Base-by-base conservation (phyloP, 2,888 invertebrate genomes). In the Macropis europaea region DNA sequence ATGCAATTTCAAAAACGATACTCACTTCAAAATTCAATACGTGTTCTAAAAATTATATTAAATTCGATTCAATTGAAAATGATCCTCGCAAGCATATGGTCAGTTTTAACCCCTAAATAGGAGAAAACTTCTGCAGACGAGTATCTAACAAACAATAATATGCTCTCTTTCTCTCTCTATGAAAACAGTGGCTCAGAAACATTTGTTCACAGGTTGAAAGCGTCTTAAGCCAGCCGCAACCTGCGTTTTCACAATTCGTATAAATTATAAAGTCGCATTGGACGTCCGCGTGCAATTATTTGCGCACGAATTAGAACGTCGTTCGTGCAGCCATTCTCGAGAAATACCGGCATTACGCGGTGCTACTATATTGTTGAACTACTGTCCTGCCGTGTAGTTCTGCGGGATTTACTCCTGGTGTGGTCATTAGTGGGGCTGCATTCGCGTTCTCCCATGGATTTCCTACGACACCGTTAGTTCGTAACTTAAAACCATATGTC, bases 351-450 rank as follows among this genome's bases (percentile, higher is more conserved):
- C 34, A 40, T 59, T 68, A 54, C 67, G 54, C 40, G 34, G 53
- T n/a, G 40, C 45, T 67, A 28, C 45, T 63, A 45, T 53, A 73
- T 68, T 60, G 74, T 68, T 67, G 9, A 45, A 62, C 67, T 60
- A 47, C 52, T 63, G 60, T 69, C 34, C 73, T 6, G 36, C 7
- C 43, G 48, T 19, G 50, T 47, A 72, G 72, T 73, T 73, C 66
- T 26, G 56, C 54, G 32, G 42, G 50, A 69, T 73, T 77, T 67
- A 68, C 63, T 60, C 36, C 15, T 42, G 43, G 53, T 7, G 22
- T 19, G 53, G 57, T 76, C 63, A 59, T 77, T 67, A 73, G 59
- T 63, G 57, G 50, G n/a, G 17, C 22, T 38, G 38, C 68, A 60
- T 60, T 67, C 59, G 30, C 42, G 45, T 40, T 30, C 45, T 17